phyloP scores from a whole-genome alignment of 2,797 vertebrate genomes.

The Sebastes ruberrimus region DNA sequence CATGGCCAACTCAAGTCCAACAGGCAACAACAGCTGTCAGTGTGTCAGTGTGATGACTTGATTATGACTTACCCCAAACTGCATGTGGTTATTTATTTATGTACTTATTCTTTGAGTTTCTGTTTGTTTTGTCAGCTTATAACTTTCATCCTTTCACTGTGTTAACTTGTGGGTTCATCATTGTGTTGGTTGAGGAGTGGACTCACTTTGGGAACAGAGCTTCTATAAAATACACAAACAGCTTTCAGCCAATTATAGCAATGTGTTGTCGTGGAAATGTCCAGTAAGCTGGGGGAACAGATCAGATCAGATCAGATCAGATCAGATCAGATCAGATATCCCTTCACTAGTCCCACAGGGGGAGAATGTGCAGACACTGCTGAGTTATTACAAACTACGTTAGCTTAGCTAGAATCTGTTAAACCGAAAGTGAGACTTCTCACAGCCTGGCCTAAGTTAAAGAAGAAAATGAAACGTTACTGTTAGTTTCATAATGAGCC shows the following conservation, averaged over 20 bases:
- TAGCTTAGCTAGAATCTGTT: background rate
- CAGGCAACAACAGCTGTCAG: too few relatives aligned
- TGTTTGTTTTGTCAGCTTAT: background rate
- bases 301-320: too few relatives aligned
- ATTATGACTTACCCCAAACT: too few relatives aligned
- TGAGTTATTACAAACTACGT: too few relatives aligned
- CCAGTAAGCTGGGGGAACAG: too few relatives aligned
- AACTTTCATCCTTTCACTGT: background rate
- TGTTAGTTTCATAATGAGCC: background rate
- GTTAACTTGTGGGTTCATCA: too few relatives aligned
- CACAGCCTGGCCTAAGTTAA: background rate
- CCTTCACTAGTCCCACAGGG: too few relatives aligned
- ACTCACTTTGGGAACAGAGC: background rate
- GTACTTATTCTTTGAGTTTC: background rate
- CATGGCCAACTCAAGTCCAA: too few relatives aligned
- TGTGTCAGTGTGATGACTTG: too few relatives aligned
- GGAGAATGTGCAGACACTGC: too few relatives aligned
- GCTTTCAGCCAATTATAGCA: background rate
- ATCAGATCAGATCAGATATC: too few relatives aligned
- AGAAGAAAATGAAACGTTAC: background rate
- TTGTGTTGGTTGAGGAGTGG: background rate
- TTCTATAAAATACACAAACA: background rate
- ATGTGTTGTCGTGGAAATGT: background rate
- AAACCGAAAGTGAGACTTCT: slow-evolving; percentile 41
- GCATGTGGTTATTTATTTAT: background rate